These are phyloP conservation scores for Neomorphus geoffroyi DNA, from an alignment of 2,797 vertebrate species.

Conservation along the genomic window DNA sequence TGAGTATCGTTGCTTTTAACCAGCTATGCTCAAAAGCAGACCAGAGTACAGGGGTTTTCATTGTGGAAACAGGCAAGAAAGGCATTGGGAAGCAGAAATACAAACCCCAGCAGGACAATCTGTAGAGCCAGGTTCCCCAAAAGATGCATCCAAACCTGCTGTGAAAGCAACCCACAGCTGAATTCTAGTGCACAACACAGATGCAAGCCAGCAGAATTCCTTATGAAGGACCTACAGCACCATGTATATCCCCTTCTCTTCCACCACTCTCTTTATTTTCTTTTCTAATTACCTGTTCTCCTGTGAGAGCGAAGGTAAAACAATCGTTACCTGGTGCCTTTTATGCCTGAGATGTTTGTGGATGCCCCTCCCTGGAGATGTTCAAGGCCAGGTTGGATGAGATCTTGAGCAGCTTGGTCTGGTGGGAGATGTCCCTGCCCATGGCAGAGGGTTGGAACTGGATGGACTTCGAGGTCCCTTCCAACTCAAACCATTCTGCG, in stretches of 20 bases:
- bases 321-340: background rate
- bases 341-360: background rate
- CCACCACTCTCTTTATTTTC: background rate
- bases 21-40: background rate
- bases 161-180: background rate
- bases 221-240: background rate
- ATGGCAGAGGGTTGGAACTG: too few species aligned
- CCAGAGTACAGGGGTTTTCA: background rate
- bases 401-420: too few species aligned
- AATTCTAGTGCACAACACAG: background rate
- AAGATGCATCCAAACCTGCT: background rate
- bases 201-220: background rate
- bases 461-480: too few species aligned
- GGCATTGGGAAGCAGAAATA: background rate
- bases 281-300: background rate
- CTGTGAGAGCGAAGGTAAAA: background rate
- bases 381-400: too few species aligned
- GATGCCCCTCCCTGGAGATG: too few species aligned
- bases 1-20: background rate
- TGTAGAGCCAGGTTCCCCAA: background rate
- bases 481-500: too few species aligned
- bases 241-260: background rate
- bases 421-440: too few species aligned
- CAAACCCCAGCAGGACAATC: background rate
- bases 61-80: background rate